Evolutionary conservation across 2,113 vertebrate genomes (phyloP), one percentile per base, ranked within the genome.

Genomic region (Dicerorhinus sumatrensis): DNA sequence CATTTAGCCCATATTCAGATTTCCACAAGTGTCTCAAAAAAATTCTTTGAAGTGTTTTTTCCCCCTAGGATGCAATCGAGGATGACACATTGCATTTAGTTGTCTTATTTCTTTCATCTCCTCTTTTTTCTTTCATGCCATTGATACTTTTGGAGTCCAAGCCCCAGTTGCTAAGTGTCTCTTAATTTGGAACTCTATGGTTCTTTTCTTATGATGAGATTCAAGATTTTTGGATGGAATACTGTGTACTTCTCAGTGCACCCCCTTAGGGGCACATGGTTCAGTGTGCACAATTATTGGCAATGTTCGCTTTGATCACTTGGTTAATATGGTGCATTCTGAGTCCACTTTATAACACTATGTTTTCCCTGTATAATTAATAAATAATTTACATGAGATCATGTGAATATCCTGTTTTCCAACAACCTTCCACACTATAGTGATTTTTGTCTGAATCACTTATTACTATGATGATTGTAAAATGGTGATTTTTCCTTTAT

Each of bases 71-170:
- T 75, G 31, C n/a, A 31, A 46, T 76, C 56, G 73, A 48, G 4
- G 29, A 18, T 39, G 75, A 69, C 63, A 39, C 31, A 33, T 72
- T 76, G 31, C n/a, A 4, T 85, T 81, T 67, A 5, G 51, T 84
- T 31, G 29, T 39, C 36, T 58, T 51, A 72, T 84, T 79, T 73
- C 36, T 75, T 76, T 27, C 76, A 58, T 90, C 10, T 81, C 21
- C 39, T 82, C 42, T 77, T 58, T 82, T 76, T 90, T 94, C 62
- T 87, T 84, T 83, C 23, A 48, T 46, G 11, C 12, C 25, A 25
- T 31, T 95, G 69, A 62, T 96, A 84, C 75, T 93, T 95, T 79
- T 93, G 76, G 56, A 97, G 12, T 42, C 39, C 51, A 62, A 46
- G 42, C 62, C 91, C 54, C 62, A 67, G 54, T 86, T 69, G 84